Evolutionary conservation across 2,888 invertebrate species (phyloP).

Genomic region (Crepidodera aurea): DNA sequence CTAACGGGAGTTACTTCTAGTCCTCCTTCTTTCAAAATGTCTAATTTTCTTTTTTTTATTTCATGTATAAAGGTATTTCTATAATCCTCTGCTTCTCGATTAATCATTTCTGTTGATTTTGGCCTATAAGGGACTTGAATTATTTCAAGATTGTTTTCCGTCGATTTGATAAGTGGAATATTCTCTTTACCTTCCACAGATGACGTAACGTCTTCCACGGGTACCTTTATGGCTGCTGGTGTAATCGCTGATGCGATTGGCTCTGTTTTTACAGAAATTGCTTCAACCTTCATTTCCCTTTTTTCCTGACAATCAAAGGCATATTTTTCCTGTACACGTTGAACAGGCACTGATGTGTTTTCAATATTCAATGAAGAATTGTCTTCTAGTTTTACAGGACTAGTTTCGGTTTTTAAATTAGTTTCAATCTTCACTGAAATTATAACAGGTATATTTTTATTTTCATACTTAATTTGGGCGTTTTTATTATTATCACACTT

Average conservation of each 20-base stretch:
- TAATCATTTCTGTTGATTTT: slow-evolving; percentile 70
- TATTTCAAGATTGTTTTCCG: slow-evolving; percentile 41
- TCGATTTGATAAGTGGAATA: slow-evolving; percentile 61
- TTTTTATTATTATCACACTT: slow-evolving; percentile 25
- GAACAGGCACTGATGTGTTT: slow-evolving; percentile 16
- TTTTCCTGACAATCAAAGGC: no score
- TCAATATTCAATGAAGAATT: slow-evolving; percentile 24
- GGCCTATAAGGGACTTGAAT: slow-evolving; percentile 65
- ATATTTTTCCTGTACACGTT: slow-evolving; percentile 25
- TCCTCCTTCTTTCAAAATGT: slow-evolving; percentile 78
- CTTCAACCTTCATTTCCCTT: slow-evolving; percentile 40
- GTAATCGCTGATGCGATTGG: slow-evolving; percentile 59
- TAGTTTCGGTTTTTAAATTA: slow-evolving; percentile 37
- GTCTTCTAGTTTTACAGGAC: slow-evolving; percentile 29
- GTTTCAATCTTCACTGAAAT: slow-evolving; percentile 36
- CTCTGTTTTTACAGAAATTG: slow-evolving; percentile 61
- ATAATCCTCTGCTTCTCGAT: slow-evolving; percentile 60
- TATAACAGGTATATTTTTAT: slow-evolving; percentile 28
- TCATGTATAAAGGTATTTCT: slow-evolving; percentile 47
- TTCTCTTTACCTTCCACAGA: slow-evolving; percentile 67
- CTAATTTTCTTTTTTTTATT: slow-evolving; percentile 74
- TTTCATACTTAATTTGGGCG: background rate
- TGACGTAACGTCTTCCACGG: slow-evolving; percentile 60
- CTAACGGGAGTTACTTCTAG: slow-evolving; percentile 77
- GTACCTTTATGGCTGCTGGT: slow-evolving; percentile 58